Evolutionary conservation across 2,888 invertebrate genomes (phyloP), one percentile per base, ranked within the genome.

Genomic region (Heliconius cydno): DNA sequence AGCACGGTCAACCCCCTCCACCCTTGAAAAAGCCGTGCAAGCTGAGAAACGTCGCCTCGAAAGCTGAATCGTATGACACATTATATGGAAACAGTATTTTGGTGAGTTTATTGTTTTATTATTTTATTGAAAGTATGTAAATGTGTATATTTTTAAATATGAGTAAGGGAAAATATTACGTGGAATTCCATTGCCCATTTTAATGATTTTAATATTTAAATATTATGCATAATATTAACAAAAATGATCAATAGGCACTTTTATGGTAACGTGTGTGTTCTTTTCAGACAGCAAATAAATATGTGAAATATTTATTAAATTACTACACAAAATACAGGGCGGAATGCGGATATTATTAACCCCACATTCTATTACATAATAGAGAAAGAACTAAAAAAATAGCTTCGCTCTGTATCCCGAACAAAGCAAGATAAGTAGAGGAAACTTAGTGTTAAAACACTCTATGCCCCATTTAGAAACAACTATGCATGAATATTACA

Each of bases 51-150:
- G 95, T 98, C 68, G 91, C 96, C 76, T 96, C 96, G 46, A 96
- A 96, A 87, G 97, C 96, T 1, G 98, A 98, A 90, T 96, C 97
- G 0, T 97, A 97, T 87, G 98, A 98, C 89, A 96, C 97, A 0
- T 94, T 98, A 78, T 97, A 98, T 90, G 92, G 95, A 77, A 97
- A 96, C 89, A 96, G 96, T 81, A 96, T 95, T 71, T 95, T 97
- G 96, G 98, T 98, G 91, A 96, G 97, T 86, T 28, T 38, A 30
- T 65, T 63, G 41, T 28, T 75, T 25, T 22, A 25, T 46, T 38
- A 4, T 28, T 28, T 65, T 41, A 7, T 65, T 19, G 13, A 19
- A 65, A 28, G 1, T 28, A 15, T 15, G 1, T 15, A 30, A 19
- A 25, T 28, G 15, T 3, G 12, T 41, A 12, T 41, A 12, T 12